A percentile compares a stretch with the other conserved stretches of the same genome.
phyloP scores from a whole-genome alignment of 2,797 vertebrate species.

The Glossophaga mutica region DNA sequence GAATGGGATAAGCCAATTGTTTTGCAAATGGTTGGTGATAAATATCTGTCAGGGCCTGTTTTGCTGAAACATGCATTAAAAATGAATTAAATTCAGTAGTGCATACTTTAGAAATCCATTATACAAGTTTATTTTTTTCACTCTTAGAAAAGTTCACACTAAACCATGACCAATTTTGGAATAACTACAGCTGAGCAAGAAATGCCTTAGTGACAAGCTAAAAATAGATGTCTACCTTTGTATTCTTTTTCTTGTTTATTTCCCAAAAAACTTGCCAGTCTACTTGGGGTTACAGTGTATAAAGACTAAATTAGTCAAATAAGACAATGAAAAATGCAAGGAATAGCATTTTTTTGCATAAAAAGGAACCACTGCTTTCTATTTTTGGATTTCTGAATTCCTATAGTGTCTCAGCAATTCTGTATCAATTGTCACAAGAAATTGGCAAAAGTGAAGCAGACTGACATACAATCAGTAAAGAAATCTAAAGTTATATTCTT shows the following conservation, averaged over 20 bases:
- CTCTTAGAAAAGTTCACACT: constrained; percentile 25
- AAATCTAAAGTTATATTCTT: not conserved
- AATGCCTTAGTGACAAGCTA: constrained; percentile 18
- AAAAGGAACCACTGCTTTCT: not conserved
- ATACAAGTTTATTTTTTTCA: constrained; percentile 5
- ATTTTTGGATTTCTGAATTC: constrained; percentile 33
- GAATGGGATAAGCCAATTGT: constrained; percentile 42
- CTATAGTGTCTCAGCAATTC: not conserved
- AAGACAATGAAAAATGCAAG: constrained; percentile 7
- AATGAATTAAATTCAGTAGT: constrained; percentile 25
- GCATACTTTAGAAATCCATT: constrained; percentile 15
- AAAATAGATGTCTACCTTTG: constrained; percentile 46
- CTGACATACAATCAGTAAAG: not conserved
- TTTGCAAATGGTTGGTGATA: constrained; percentile 20
- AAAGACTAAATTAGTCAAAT: not conserved
- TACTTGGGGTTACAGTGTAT: constrained; percentile 19
- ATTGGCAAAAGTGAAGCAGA: not conserved
- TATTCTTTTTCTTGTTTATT: not conserved
- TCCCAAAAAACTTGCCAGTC: constrained; percentile 32
- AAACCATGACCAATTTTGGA: constrained; percentile 54
- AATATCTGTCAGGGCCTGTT: constrained; percentile 7
- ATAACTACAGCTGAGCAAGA: constrained; percentile 6
- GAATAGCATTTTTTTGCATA: constrained; percentile 15
- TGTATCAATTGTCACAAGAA: not conserved
- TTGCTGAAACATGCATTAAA: not conserved